Conservation (phyloP, 2,888 invertebrate species). For the Choreutis nemorana region DNA sequence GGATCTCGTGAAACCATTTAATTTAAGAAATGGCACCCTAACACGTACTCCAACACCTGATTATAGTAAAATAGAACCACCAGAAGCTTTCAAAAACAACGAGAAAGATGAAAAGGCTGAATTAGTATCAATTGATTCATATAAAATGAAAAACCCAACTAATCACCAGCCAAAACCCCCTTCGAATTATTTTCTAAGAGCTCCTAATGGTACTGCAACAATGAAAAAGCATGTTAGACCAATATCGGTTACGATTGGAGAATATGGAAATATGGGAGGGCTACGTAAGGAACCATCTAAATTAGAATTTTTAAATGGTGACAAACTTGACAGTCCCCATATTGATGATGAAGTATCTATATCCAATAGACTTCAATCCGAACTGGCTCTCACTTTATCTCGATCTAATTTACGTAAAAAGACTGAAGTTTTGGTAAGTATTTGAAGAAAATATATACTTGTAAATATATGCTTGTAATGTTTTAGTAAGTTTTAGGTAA, state of each 20-base stretch:
- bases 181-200: conserved; percentile 71
- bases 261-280: conserved; percentile 67
- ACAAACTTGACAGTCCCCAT: conserved; percentile 41
- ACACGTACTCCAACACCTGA: conserved; percentile 49
- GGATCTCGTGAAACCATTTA: conserved; percentile 28
- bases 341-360: conserved; percentile 59
- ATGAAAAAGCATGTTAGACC: conserved; percentile 67
- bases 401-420: conserved; percentile 79
- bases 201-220: conserved; percentile 61
- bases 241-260: conserved; percentile 76
- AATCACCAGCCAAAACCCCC: conserved; percentile 72
- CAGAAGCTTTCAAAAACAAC: conserved; percentile 17
- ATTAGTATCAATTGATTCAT: conserved; percentile 79
- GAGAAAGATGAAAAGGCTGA: conserved; percentile 69
- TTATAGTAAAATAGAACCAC: conserved; percentile 33
- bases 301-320: conserved; percentile 70
- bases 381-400: conserved; percentile 77
- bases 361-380: conserved; percentile 74
- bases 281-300: conserved; percentile 72
- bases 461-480: too few species aligned
- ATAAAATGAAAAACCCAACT: conserved; percentile 72
- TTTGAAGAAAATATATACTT: too few species aligned
- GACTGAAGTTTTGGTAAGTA: conserved; percentile 71
- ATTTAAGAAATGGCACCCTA: conserved; percentile 33
- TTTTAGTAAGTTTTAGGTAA: conserved; percentile 8